Evolutionary conservation across 2,888 invertebrate species (phyloP), one percentile per base, ranked within the genome.

Genomic region (Agrotis exclamationis): DNA sequence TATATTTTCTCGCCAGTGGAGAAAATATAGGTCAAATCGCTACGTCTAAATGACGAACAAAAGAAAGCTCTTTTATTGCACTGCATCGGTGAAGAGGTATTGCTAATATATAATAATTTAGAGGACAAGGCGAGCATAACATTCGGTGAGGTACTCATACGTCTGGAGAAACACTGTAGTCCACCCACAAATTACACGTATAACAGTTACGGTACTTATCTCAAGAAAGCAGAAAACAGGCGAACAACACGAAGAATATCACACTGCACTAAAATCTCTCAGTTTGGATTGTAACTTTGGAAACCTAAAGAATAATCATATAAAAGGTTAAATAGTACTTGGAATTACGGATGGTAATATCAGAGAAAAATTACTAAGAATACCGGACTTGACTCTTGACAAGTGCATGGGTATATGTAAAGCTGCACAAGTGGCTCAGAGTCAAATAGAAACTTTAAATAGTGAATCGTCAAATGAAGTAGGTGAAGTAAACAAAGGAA

Each of bases 1-100:
- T n/a, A n/a, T n/a, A n/a, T n/a, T n/a, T 53, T 53, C 53, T 24
- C 16, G 53, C 53, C 53, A 53, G 51, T 51, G 51, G 51, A 51
- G 51, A 20, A 22, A 13, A 20, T 22, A n/a, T n/a, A n/a, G n/a
- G n/a, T n/a, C n/a, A n/a, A n/a, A n/a, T n/a, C n/a, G n/a, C n/a
- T n/a, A n/a, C n/a, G n/a, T n/a, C n/a, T n/a, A n/a, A n/a, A n/a
- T n/a, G n/a, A n/a, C n/a, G n/a, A n/a, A n/a, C n/a, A n/a, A n/a
- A n/a, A n/a, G 13, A 53, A 53, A 53, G 22, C 53, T 53, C 24
- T 53, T 16, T 53, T 53, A 22, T 53, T 53, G 24, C 53, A 53
- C 24, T 53, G 53, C 53, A 53, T 53, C 24, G 53, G 24, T 18
- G 53, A 53, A 53, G 53, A 53, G 53, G 53, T 24, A 7, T 9